Evolutionary conservation across 2,797 vertebrate species (phyloP).

Genomic region (Paguma larvata): DNA sequence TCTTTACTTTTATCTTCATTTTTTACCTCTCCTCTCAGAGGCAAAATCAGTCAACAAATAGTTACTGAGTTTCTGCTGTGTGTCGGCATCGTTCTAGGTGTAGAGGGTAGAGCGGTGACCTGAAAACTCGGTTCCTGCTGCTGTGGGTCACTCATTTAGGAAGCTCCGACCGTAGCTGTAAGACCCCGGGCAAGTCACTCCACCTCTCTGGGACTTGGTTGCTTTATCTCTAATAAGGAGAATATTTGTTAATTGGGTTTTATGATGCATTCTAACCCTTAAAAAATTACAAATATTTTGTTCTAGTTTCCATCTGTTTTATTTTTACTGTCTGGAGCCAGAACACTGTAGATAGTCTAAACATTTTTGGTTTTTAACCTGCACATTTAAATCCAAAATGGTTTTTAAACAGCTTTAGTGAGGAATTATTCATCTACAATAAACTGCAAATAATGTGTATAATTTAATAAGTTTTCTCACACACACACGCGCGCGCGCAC

Average conservation of each 20-base stretch:
- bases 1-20: conserved; percentile 37
- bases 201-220: conserved; percentile 12
- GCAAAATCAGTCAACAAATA: conserved; percentile 8
- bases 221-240: conserved; percentile 43
- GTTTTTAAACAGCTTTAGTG: conserved; percentile 43
- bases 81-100: not conserved
- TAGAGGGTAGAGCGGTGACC: not conserved
- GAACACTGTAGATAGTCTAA: not conserved
- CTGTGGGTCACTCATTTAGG: not conserved
- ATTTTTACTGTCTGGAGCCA: conserved; percentile 47
- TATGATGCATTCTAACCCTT: conserved; percentile 32
- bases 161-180: not conserved
- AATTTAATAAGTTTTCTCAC: not conserved
- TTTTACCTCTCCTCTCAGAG: not conserved
- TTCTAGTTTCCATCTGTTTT: conserved; percentile 27
- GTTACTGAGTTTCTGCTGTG: not conserved
- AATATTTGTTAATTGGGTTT: conserved; percentile 32
- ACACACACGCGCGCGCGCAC: not conserved
- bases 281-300: not conserved
- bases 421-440: not conserved
- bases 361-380: conserved; percentile 41
- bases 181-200: not conserved
- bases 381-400: conserved; percentile 19
- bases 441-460: not conserved
- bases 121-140: not conserved